A percentile compares a stretch with the other conserved stretches of the same genome.
phyloP scores from a whole-genome alignment of 2,113 vertebrate genomes.

The Atherinomorus stipes region DNA sequence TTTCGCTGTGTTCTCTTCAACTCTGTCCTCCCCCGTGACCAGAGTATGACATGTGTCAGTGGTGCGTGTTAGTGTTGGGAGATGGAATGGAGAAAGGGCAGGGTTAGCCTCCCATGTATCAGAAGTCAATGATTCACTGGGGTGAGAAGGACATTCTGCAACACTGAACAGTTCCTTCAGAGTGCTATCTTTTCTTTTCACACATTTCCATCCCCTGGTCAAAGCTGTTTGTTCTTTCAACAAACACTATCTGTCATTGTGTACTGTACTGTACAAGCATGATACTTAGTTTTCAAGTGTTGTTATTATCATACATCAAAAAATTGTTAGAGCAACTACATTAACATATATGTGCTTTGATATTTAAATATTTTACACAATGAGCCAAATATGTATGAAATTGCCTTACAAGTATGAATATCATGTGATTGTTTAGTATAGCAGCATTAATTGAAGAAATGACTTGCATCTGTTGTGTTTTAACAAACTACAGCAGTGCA shows the following conservation, averaged over 20 bases:
- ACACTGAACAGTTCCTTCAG: constrained; percentile 59
- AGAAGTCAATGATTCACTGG: constrained; percentile 70
- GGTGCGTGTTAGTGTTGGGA: constrained; percentile 63
- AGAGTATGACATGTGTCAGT: constrained; percentile 67
- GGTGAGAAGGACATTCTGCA: constrained; percentile 73
- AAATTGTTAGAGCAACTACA: not conserved
- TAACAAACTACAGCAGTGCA: too few relatives aligned
- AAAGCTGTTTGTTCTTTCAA: not conserved
- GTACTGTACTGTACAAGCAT: not conserved
- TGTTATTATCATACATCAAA: constrained; percentile 11
- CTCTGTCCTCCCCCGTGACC: constrained; percentile 65
- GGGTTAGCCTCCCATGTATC: constrained; percentile 52
- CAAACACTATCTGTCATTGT: not conserved
- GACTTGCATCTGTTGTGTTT: not conserved
- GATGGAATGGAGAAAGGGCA: constrained; percentile 54
- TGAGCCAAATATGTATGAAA: constrained; percentile 13
- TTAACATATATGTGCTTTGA: not conserved
- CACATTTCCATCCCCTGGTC: constrained; percentile 21
- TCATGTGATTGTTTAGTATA: not conserved
- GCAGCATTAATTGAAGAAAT: not conserved
- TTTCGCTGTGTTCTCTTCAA: constrained; percentile 51
- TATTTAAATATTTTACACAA: not conserved
- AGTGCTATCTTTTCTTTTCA: constrained; percentile 11
- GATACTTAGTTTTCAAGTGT: not conserved
- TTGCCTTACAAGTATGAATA: not conserved